A percentile compares a stretch with the other conserved stretches of the same genome.
Conservation (phyloP, 1,140 invertebrate genomes). For the Drosophila trapezifrons region DNA sequence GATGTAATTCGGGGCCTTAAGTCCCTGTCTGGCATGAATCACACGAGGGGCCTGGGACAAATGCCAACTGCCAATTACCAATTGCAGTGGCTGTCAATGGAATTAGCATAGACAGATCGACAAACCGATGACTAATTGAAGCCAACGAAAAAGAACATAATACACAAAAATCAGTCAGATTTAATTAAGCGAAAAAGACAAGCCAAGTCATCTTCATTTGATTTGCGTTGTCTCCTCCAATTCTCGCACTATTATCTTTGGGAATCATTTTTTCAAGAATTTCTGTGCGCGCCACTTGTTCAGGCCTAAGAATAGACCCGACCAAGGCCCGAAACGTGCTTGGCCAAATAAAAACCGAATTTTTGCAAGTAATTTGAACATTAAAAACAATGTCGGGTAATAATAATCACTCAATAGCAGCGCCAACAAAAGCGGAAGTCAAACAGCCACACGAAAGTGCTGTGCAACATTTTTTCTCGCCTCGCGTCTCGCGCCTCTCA, state of each 20-base stretch:
- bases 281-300: conserved; percentile 34
- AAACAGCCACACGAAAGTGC: conserved; percentile 74
- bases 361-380: conserved; percentile 78
- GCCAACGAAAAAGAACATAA: conserved; percentile 31
- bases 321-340: conserved; percentile 57
- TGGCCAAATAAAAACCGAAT: conserved; percentile 52
- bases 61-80: conserved; percentile 22
- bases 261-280: conserved; percentile 28
- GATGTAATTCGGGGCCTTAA: conserved; percentile 60
- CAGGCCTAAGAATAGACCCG: conserved; percentile 43
- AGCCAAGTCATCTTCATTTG: conserved; percentile 36
- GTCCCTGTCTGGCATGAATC: conserved; percentile 49
- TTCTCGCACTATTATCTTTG: conserved; percentile 31
- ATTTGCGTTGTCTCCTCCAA: conserved; percentile 8
- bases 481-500: conserved; percentile 11
- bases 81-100: conserved; percentile 33
- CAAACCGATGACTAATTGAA: conserved; percentile 56
- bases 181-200: conserved; percentile 48
- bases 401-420: conserved; percentile 75
- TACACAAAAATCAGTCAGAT: conserved; percentile 3
- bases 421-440: conserved; percentile 58
- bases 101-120: conserved; percentile 69
- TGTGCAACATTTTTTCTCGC: conserved; percentile 63
- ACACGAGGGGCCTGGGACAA: conserved; percentile 22
- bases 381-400: conserved; percentile 69